Evolutionary conservation across 92 coral and sea anemone species (phyloP).

Genomic region (Pocillopora meandrina): DNA sequence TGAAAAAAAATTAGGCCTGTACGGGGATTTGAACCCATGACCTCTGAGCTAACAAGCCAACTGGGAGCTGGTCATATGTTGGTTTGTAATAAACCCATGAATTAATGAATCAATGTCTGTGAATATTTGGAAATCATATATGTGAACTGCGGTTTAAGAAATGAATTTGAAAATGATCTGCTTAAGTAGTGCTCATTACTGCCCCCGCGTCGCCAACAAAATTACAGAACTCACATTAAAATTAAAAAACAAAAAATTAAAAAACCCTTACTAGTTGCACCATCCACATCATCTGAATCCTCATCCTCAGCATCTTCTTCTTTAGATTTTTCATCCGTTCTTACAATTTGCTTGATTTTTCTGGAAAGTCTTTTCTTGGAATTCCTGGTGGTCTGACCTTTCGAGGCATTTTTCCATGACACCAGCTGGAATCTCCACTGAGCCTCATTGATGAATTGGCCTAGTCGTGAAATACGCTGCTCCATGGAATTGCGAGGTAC

Average conservation of each 20-base stretch:
- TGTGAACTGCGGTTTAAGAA: no score
- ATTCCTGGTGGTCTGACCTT: constrained; percentile 34
- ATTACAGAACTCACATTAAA: no score
- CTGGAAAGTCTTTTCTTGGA: constrained; percentile 37
- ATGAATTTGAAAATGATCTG: no score
- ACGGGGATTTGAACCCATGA: no score
- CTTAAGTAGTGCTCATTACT: no score
- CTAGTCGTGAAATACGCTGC: constrained; percentile 89
- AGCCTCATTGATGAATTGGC: constrained; percentile 95
- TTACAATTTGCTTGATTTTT: constrained; percentile 52
- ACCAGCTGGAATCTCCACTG: constrained; percentile 98
- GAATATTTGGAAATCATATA: no score
- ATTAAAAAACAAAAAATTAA: neutral
- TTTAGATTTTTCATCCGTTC: constrained; percentile 28
- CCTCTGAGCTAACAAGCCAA: no score
- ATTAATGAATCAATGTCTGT: no score
- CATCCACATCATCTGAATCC: constrained; percentile 34
- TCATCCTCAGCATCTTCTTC: constrained; percentile 51
- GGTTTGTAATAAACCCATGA: no score
- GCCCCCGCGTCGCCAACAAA: no score
- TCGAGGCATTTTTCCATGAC: constrained; percentile 69
- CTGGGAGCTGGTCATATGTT: no score
- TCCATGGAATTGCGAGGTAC: constrained; percentile 71
- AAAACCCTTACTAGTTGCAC: neutral
- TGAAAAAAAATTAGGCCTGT: no score